phyloP scores from a whole-genome alignment of 2,113 vertebrate genomes.

The Grammomys dolichurus region DNA sequence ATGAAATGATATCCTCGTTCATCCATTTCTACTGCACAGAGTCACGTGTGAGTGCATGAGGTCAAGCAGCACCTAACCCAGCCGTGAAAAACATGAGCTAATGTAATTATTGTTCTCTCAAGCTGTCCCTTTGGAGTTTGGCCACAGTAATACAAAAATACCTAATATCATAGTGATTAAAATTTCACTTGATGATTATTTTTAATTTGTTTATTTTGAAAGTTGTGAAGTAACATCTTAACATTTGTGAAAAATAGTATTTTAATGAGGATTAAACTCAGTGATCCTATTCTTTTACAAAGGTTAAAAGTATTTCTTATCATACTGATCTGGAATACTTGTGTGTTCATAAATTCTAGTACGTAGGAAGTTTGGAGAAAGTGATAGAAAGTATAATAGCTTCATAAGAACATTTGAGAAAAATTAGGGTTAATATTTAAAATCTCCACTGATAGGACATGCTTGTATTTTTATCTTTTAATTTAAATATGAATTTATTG shows the following conservation, averaged over 20 bases:
- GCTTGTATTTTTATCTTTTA: constrained; percentile 54
- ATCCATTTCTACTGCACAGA: not conserved
- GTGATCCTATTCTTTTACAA: constrained; percentile 13
- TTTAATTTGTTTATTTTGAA: constrained; percentile 40
- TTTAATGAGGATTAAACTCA: not conserved
- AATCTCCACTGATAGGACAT: constrained; percentile 30
- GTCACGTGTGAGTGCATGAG: not conserved
- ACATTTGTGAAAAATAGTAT: not conserved
- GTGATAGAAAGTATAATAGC: not conserved
- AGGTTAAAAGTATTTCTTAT: constrained; percentile 23
- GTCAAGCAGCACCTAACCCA: not conserved
- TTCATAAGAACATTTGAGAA: constrained; percentile 32
- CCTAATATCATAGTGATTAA: not conserved
- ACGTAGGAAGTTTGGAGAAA: constrained; percentile 1
- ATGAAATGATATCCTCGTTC: not conserved
- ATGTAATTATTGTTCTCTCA: not conserved
- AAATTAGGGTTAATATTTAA: constrained; percentile 49
- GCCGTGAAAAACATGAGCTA: not conserved
- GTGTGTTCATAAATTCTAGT: constrained; percentile 13
- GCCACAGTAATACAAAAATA: not conserved
- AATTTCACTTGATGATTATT: not conserved
- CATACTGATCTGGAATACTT: not conserved
- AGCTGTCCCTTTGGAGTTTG: not conserved
- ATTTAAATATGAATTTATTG: constrained; percentile 71
- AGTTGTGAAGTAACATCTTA: constrained; percentile 5